Evolutionary conservation across 2,113 vertebrate species (phyloP).

Genomic region (Chaetura pelagica): DNA sequence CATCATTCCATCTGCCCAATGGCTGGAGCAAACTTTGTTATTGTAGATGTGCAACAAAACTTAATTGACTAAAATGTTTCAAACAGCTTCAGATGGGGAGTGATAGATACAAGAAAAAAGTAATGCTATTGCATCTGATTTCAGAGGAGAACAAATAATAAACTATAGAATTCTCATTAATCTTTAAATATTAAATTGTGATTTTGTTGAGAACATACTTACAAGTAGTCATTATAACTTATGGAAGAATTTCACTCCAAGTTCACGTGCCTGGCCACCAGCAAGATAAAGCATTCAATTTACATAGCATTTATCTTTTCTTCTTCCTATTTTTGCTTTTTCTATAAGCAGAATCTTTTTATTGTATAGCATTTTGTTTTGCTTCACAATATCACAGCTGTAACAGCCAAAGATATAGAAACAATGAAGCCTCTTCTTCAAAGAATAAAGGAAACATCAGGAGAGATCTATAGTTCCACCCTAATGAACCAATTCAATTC

Average conservation of each 20-base stretch:
- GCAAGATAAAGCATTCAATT: constrained; percentile 22
- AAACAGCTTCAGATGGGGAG: not conserved
- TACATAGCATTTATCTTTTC: not conserved
- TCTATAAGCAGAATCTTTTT: constrained; percentile 28
- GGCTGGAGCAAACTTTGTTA: not conserved
- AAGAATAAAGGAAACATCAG: constrained; percentile 55
- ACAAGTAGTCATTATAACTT: not conserved
- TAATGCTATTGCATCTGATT: not conserved
- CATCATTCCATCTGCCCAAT: not conserved
- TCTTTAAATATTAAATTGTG: constrained; percentile 30
- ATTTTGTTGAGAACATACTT: constrained; percentile 20
- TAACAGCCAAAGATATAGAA: constrained; percentile 51
- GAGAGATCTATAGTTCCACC: constrained; percentile 44
- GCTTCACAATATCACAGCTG: constrained; percentile 45
- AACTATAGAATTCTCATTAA: not conserved
- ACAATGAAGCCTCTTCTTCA: constrained; percentile 25
- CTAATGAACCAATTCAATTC: constrained; percentile 32
- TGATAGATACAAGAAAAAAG: not conserved
- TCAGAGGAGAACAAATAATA: not conserved
- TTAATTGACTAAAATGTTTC: not conserved
- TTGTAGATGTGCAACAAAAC: not conserved
- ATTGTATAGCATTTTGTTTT: constrained; percentile 26
- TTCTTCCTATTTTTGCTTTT: constrained; percentile 31
- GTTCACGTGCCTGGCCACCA: constrained; percentile 17
- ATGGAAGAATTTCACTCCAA: not conserved